Evolutionary conservation across 1,140 invertebrate genomes (phyloP).

Genomic region (Whitmania pigra): DNA sequence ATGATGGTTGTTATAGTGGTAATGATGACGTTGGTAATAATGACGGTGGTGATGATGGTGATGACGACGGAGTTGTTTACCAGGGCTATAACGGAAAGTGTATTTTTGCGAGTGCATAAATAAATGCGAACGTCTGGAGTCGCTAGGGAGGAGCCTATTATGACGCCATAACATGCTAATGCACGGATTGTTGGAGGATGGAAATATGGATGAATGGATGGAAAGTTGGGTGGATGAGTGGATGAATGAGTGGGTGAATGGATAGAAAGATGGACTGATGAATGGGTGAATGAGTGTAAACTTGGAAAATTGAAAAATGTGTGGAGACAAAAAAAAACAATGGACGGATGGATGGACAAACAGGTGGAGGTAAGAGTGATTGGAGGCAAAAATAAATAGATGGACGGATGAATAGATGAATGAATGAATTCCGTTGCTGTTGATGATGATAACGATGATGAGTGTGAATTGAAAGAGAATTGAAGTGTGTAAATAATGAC

Average conservation of each 20-base stretch:
- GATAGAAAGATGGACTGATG: background rate
- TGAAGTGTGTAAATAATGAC: constrained; percentile 1
- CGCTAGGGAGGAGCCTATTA: too few relatives aligned
- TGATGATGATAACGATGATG: constrained; percentile 4
- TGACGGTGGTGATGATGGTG: background rate
- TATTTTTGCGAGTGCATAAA: too few relatives aligned
- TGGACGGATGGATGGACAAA: constrained; percentile 1
- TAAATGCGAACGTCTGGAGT: too few relatives aligned
- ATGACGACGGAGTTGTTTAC: background rate
- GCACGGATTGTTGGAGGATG: background rate
- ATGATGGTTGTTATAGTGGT: background rate
- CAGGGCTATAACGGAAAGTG: too few relatives aligned
- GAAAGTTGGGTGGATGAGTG: too few relatives aligned
- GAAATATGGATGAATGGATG: background rate
- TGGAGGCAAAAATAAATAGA: background rate
- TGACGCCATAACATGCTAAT: background rate
- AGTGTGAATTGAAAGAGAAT: background rate
- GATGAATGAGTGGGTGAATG: background rate
- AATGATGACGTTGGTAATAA: background rate
- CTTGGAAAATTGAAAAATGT: background rate
- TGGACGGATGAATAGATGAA: background rate
- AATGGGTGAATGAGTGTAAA: too few relatives aligned
- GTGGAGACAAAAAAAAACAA: background rate
- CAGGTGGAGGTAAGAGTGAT: background rate
- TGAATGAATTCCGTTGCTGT: background rate